phyloP scores from a whole-genome alignment of 1,140 invertebrate species.

The Yoshiicerus persimilis region DNA sequence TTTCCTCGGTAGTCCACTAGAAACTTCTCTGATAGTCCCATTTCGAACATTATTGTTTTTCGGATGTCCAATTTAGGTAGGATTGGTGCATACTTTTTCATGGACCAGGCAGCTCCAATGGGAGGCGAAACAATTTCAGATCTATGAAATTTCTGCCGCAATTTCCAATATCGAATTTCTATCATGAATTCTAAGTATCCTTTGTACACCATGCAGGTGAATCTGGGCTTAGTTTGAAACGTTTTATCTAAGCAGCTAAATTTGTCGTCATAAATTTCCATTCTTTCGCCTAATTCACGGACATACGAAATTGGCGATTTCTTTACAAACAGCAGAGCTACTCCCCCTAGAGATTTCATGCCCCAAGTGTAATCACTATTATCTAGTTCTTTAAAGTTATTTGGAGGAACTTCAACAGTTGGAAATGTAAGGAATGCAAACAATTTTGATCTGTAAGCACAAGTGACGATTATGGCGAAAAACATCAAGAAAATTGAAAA shows the following conservation, averaged over 20 bases:
- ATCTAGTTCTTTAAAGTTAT: conserved; percentile 34
- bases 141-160: conserved; percentile 35
- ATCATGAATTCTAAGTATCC: conserved; percentile 45
- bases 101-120: conserved; percentile 44
- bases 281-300: conserved; percentile 36
- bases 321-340: conserved; percentile 43
- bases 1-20: conserved; percentile 36
- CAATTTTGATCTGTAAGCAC: conserved; percentile 44
- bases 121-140: conserved; percentile 45
- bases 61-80: conserved; percentile 26
- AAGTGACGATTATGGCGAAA: conserved; percentile 38
- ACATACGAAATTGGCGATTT: conserved; percentile 43
- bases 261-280: conserved; percentile 42
- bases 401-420: conserved; percentile 36
- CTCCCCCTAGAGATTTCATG: conserved; percentile 43
- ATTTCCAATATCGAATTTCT: conserved; percentile 44
- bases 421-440: conserved; percentile 48
- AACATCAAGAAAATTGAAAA: conserved; percentile 37
- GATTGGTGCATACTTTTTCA: conserved; percentile 42
- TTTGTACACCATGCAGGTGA: conserved; percentile 45
- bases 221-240: conserved; percentile 23
- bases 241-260: conserved; percentile 43
- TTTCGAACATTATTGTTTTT: conserved; percentile 37
- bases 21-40: conserved; percentile 44
- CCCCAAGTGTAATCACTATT: conserved; percentile 35